These are phyloP conservation scores for Sitophilus oryzae DNA, from an alignment of 1,140 invertebrate genomes.

Conservation along the genomic window DNA sequence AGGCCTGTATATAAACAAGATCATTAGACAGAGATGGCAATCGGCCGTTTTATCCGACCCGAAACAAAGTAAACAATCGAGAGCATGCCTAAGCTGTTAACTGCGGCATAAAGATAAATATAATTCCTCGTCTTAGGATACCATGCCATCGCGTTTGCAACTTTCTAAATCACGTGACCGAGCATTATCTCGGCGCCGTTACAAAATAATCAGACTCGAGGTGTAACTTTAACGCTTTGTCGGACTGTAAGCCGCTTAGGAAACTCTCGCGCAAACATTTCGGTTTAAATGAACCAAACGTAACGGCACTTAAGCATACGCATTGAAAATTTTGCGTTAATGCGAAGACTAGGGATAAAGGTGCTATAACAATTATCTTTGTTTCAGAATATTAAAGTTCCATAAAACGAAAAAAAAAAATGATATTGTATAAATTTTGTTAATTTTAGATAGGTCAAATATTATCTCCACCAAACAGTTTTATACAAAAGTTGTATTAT, in stretches of 20 bases:
- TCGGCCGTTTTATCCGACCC: no score
- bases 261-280: background rate
- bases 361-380: no score
- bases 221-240: conserved; percentile 1
- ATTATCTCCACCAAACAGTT: no score
- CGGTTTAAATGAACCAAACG: background rate
- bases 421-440: no score
- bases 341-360: no score
- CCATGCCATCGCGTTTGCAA: background rate
- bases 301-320: background rate
- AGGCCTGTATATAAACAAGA: no score
- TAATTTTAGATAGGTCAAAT: no score
- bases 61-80: background rate
- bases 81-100: background rate
- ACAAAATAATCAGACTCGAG: conserved; percentile 4
- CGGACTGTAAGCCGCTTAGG: background rate
- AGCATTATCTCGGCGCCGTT: background rate
- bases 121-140: background rate
- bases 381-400: no score
- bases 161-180: conserved; percentile 3
- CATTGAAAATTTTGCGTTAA: background rate
- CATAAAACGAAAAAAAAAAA: no score
- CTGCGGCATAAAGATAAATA: conserved; percentile 2
- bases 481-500: no score
- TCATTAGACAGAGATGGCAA: no score